A percentile compares a stretch with the other conserved stretches of the same genome.
Evolutionary conservation across 1,140 invertebrate genomes (phyloP).

Genomic region (Thrips palmi): DNA sequence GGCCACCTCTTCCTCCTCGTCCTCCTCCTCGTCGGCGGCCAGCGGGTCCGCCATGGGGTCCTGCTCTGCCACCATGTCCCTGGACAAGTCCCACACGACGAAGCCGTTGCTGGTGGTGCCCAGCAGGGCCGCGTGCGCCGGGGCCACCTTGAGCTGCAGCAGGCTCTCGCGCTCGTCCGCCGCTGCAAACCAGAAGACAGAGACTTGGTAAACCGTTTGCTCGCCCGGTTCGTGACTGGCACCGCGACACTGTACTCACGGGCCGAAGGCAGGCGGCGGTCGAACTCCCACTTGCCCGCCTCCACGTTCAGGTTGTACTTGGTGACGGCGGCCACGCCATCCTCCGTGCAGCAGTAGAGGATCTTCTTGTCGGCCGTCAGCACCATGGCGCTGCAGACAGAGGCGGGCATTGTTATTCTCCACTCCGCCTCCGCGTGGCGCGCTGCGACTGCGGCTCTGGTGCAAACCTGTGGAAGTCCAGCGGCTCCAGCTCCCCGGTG

Average conservation of each 20-base stretch:
- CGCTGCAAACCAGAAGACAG: constrained; percentile 18
- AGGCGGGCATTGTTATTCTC: constrained; percentile 20
- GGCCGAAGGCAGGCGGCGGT: constrained; percentile 35
- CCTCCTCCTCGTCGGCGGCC: constrained; percentile 8
- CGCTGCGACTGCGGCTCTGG: constrained; percentile 8
- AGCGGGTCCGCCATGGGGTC: neutral
- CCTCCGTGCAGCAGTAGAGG: constrained; percentile 38
- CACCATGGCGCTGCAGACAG: constrained; percentile 40
- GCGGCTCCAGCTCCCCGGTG: constrained; percentile 34
- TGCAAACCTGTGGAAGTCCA: constrained; percentile 52
- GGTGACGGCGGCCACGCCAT: constrained; percentile 32
- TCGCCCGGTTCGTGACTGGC: no score
- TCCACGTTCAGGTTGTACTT: constrained; percentile 31
- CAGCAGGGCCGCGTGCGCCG: constrained; percentile 58
- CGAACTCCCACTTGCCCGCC: constrained; percentile 35
- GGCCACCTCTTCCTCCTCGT: constrained; percentile 19
- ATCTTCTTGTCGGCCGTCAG: constrained; percentile 33
- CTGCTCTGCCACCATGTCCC: neutral
- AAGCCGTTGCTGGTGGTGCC: constrained; percentile 74
- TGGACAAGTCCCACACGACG: constrained; percentile 46
- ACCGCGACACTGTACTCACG: constrained; percentile 14
- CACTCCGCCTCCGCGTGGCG: constrained; percentile 5
- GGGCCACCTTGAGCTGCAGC: constrained; percentile 64
- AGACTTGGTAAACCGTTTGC: neutral
- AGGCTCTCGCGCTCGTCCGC: constrained; percentile 54